A percentile compares a stretch with the other conserved stretches of the same genome.
Evolutionary conservation across 2,113 vertebrate genomes (phyloP).

Genomic region (Centropus unirufus): DNA sequence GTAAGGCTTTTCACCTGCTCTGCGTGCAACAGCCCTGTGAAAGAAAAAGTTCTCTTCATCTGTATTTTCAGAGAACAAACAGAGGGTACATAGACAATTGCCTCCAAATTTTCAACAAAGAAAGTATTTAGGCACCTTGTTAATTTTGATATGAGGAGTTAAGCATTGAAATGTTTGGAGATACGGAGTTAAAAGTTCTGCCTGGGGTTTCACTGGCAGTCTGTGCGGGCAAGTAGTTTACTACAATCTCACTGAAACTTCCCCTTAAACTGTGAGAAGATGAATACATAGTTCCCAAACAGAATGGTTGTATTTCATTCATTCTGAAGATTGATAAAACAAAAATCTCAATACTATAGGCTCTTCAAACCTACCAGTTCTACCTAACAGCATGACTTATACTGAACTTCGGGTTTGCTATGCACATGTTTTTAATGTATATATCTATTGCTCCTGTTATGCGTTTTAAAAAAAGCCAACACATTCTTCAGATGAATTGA

Average conservation of each 20-base stretch:
- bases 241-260: background rate
- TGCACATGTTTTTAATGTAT: background rate
- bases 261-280: background rate
- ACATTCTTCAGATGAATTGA: background rate
- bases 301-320: background rate
- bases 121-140: background rate
- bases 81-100: background rate
- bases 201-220: background rate
- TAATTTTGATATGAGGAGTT: background rate
- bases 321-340: background rate
- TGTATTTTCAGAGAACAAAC: background rate
- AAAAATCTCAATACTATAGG: background rate
- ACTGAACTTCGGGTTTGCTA: background rate
- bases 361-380: background rate
- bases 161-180: background rate
- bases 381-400: background rate
- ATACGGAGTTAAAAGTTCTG: background rate
- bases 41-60: background rate
- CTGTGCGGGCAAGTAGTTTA: background rate
- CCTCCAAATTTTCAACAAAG: background rate
- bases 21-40: accelerated
- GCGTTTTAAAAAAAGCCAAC: background rate
- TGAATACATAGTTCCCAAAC: background rate
- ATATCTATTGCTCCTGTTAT: background rate
- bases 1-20: background rate